Percentiles rank a stretch among this genome's conserved stretches.
Evolutionary conservation across 1,140 invertebrate species (phyloP).

Genomic region (Drosophila erecta): DNA sequence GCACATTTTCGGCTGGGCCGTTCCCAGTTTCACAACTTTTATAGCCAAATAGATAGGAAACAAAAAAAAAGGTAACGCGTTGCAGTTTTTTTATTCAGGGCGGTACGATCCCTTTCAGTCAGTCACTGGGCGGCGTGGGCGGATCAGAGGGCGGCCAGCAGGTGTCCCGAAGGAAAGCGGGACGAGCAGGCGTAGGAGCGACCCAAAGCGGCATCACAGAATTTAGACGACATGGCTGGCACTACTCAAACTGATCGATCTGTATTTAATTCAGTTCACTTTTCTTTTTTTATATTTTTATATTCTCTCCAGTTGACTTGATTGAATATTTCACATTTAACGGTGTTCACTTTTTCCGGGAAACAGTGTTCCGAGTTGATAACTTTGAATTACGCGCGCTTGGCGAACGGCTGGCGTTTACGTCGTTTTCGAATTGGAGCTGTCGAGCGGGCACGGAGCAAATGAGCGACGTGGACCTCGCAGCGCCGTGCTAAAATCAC

Average conservation of each 20-base stretch:
- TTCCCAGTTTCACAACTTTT: slow-evolving; percentile 64
- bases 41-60: slow-evolving; percentile 60
- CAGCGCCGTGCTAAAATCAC: slow-evolving; percentile 81
- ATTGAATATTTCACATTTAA: slow-evolving; percentile 17
- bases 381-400: slow-evolving; percentile 80
- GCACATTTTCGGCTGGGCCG: slow-evolving; percentile 80
- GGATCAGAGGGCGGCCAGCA: slow-evolving; percentile 61
- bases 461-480: slow-evolving; percentile 74
- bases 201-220: slow-evolving; percentile 66
- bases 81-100: slow-evolving; percentile 32
- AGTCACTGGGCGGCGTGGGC: slow-evolving; percentile 36
- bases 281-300: background rate
- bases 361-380: slow-evolving; percentile 39
- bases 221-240: slow-evolving; percentile 56
- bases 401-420: slow-evolving; percentile 49
- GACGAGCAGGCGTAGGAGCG: slow-evolving; percentile 39
- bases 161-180: slow-evolving; percentile 40
- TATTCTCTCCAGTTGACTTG: slow-evolving; percentile 12
- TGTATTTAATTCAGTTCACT: background rate
- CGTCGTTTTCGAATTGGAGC: slow-evolving; percentile 70
- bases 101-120: slow-evolving; percentile 33
- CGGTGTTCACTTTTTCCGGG: slow-evolving; percentile 40
- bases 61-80: slow-evolving; percentile 30
- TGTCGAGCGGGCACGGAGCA: slow-evolving; percentile 57
- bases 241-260: slow-evolving; percentile 31